Percentiles rank a stretch among this genome's conserved stretches.
phyloP scores from a whole-genome alignment of 2,888 invertebrate species.

The Drosophila suboccidentalis region DNA sequence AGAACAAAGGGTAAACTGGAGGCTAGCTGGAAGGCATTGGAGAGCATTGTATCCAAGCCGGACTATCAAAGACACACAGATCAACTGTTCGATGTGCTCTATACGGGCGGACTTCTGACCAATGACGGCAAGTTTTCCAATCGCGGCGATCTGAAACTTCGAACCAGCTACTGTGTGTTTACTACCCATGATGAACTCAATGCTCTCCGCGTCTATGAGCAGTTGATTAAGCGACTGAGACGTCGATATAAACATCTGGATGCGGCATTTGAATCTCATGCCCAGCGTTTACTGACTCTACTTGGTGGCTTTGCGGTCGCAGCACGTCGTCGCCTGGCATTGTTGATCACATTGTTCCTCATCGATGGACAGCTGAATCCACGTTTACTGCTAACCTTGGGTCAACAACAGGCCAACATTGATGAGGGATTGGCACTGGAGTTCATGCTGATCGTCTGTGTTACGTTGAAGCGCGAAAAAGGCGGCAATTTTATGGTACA shows the following conservation, averaged over 20 bases:
- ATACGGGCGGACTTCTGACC: conserved; percentile 38
- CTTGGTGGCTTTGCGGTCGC: conserved; percentile 21
- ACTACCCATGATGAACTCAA: conserved; percentile 18
- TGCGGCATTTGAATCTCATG: conserved; percentile 22
- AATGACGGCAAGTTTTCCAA: background rate
- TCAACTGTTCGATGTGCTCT: conserved; percentile 35
- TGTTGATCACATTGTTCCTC: conserved; percentile 24
- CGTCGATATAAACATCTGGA: conserved; percentile 28
- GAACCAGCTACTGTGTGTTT: conserved; percentile 36
- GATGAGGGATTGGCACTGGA: conserved; percentile 32
- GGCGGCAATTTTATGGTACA: conserved; percentile 27
- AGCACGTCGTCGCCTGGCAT: conserved; percentile 17
- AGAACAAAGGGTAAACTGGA: conserved; percentile 41
- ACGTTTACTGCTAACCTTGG: conserved; percentile 9
- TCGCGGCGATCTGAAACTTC: conserved; percentile 9
- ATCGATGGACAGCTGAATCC: conserved; percentile 28
- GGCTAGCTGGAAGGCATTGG: conserved; percentile 42
- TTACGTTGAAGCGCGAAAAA: conserved; percentile 20
- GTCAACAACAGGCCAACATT: conserved; percentile 19
- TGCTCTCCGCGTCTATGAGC: conserved; percentile 35
- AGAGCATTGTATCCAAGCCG: conserved; percentile 15
- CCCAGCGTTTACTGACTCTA: conserved; percentile 5
- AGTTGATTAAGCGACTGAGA: conserved; percentile 32
- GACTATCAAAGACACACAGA: conserved; percentile 6
- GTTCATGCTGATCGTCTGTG: conserved; percentile 33